Evolutionary conservation across 2,113 vertebrate genomes (phyloP).

Genomic region (Hydrochoerus hydrochaeris): DNA sequence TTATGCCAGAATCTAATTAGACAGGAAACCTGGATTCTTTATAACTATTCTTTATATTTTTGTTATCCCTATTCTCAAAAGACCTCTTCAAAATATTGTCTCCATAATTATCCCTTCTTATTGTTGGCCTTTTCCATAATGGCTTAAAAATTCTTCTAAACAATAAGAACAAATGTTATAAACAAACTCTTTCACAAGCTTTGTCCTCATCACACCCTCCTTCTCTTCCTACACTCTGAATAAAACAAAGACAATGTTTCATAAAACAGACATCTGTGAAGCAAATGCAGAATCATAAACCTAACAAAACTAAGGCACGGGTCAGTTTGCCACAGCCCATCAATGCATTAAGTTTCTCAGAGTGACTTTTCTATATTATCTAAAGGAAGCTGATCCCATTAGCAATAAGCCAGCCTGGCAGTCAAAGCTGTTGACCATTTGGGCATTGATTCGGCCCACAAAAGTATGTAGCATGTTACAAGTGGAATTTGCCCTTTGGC

Average conservation of each 20-base stretch:
- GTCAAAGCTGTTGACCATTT: conserved; percentile 35
- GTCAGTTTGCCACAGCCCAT: conserved; percentile 66
- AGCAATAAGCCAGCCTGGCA: conserved; percentile 4
- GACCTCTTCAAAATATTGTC: conserved; percentile 66
- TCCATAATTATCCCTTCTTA: conserved; percentile 77
- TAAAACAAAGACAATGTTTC: conserved; percentile 69
- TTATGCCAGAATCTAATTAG: conserved; percentile 77
- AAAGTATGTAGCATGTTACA: conserved; percentile 76
- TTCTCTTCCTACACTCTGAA: conserved; percentile 83
- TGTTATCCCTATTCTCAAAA: conserved; percentile 64
- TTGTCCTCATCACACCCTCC: conserved; percentile 77
- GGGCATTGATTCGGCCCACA: conserved; percentile 79
- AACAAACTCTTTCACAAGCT: conserved; percentile 79
- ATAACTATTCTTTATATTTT: conserved; percentile 55
- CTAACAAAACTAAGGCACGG: neutral
- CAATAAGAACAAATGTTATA: conserved; percentile 75
- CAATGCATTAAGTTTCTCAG: conserved; percentile 59
- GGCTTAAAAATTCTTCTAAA: conserved; percentile 75
- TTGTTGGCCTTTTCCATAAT: conserved; percentile 74
- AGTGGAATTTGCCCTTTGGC: conserved; percentile 84
- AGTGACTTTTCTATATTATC: conserved; percentile 61
- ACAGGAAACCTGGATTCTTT: conserved; percentile 71
- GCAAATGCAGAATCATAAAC: neutral
- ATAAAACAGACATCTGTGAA: conserved; percentile 29
- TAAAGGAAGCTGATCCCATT: conserved; percentile 49